Evolutionary conservation across 1,140 invertebrate genomes (phyloP).

Genomic region (Druon quercuslanigerum): DNA sequence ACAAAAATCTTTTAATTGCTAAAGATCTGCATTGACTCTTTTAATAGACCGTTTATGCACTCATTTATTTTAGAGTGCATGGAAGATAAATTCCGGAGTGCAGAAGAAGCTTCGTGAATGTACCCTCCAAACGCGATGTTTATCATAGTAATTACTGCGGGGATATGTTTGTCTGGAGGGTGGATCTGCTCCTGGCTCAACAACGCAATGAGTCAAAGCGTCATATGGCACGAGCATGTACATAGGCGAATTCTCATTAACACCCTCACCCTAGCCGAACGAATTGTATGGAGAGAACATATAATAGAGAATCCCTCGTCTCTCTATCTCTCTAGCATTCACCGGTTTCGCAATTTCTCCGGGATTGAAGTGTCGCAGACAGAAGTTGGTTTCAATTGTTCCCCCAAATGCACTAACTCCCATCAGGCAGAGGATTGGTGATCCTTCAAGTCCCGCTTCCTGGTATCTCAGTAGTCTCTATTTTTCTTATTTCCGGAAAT

Average conservation of each 20-base stretch:
- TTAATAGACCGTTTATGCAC: neutral
- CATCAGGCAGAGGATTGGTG: slow-evolving; percentile 1
- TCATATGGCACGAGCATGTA: slow-evolving; percentile 62
- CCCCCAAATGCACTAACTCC: slow-evolving; percentile 41
- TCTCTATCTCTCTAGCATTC: neutral
- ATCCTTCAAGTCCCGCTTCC: neutral
- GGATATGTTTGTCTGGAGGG: slow-evolving; percentile 54
- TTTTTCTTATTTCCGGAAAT: too few relatives aligned
- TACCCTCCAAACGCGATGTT: slow-evolving; percentile 50
- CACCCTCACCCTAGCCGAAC: slow-evolving; percentile 58
- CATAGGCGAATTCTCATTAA: slow-evolving; percentile 64
- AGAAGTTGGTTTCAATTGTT: slow-evolving; percentile 53
- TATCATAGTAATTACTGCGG: slow-evolving; percentile 67
- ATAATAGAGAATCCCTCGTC: slow-evolving; percentile 51
- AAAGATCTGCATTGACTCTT: neutral
- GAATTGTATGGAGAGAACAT: slow-evolving; percentile 56
- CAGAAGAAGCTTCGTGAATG: slow-evolving; percentile 39
- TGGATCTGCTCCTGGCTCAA: slow-evolving; percentile 47
- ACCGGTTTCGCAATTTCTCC: slow-evolving; percentile 55
- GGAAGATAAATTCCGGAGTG: slow-evolving; percentile 32
- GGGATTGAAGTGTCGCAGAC: slow-evolving; percentile 58
- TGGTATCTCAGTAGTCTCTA: too few relatives aligned
- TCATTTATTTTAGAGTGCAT: neutral
- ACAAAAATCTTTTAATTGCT: neutral
- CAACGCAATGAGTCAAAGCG: slow-evolving; percentile 57